phyloP scores from a whole-genome alignment of 2,888 invertebrate species.

The Notocelia uddmanniana region DNA sequence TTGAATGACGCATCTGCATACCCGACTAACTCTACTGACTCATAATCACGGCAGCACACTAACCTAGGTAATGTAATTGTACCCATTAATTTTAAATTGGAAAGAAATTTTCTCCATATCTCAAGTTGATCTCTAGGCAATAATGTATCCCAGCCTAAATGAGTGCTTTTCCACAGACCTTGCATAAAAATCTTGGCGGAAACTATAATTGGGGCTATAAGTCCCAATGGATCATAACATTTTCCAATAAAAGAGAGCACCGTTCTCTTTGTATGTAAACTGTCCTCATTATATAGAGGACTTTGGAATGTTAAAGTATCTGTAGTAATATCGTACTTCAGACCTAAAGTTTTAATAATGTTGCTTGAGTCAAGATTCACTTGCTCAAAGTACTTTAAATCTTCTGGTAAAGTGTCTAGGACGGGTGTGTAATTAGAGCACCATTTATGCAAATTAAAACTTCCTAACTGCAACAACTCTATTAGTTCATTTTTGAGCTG shows the following conservation, averaged over 20 bases:
- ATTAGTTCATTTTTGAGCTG: constrained; percentile 24
- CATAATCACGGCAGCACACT: too few relatives aligned
- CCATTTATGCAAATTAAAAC: constrained; percentile 45
- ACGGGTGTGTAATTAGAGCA: constrained; percentile 30
- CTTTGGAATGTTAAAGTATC: not conserved
- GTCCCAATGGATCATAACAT: not conserved
- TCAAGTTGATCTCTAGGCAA: not conserved
- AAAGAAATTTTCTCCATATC: not conserved
- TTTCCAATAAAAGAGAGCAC: constrained; percentile 3
- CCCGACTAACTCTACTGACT: too few relatives aligned
- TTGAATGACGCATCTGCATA: too few relatives aligned
- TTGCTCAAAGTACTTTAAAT: not conserved
- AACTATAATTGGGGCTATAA: not conserved
- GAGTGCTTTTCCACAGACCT: not conserved
- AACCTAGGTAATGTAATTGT: too few relatives aligned
- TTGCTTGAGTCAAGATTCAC: constrained; percentile 2
- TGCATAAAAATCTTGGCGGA: constrained; percentile 3
- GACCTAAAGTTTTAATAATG: constrained; percentile 1
- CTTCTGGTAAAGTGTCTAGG: not conserved
- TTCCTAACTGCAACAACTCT: constrained; percentile 26
- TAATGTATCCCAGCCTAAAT: not conserved
- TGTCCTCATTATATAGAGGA: constrained; percentile 3
- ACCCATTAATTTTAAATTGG: not conserved
- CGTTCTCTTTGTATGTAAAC: not conserved
- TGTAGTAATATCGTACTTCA: constrained; percentile 6